Evolutionary conservation across 2,113 vertebrate species (phyloP), one percentile per base, ranked within the genome.

Genomic region (Xerus inauris): DNA sequence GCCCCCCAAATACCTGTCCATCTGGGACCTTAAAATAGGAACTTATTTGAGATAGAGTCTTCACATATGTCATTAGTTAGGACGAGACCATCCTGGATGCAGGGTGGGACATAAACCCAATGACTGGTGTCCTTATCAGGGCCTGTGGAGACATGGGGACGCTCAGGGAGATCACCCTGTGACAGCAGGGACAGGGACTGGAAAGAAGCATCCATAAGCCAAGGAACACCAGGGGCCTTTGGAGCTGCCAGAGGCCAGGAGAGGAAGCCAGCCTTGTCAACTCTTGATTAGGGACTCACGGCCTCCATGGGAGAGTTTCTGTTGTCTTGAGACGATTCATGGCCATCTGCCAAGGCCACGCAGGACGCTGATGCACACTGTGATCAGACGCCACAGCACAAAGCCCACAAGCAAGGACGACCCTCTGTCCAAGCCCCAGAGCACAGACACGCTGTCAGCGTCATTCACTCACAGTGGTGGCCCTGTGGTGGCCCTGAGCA

Each of bases 141-240:
- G 35, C 42, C 6, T 1, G 26, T 3, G 35, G 45, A 32, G 65
- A 45, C 85, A 11, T 71, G 28, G 69, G 8, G 89, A 19, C 2
- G 26, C 38, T 30, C 30, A 1, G 84, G 0, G 84, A n/a, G 7
- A 0, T 4, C 20, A 10, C 20, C 10, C 0, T 0, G 1, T 6
- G 42, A 80, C 28, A 9, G 3, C 0, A 0, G 54, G 42, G n/a
- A 42, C 9, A 69, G 35, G 45, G 73, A 11, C 0, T 3, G 17
- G 30, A 19, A 7, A 0, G 57, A 19, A 16, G 8, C 2, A 4
- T n/a, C 30, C 30, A 28, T 1, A 6, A n/a, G 45, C 85, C 57
- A 5, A 32, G 12, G 30, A 8, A 3, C 14, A 0, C 26, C 47
- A 13, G 17, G 67, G 49, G 17, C 4, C 7, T 64, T 42, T 0